Evolutionary conservation across 2,888 invertebrate genomes (phyloP).

Genomic region (Trissoscelio sp.): DNA sequence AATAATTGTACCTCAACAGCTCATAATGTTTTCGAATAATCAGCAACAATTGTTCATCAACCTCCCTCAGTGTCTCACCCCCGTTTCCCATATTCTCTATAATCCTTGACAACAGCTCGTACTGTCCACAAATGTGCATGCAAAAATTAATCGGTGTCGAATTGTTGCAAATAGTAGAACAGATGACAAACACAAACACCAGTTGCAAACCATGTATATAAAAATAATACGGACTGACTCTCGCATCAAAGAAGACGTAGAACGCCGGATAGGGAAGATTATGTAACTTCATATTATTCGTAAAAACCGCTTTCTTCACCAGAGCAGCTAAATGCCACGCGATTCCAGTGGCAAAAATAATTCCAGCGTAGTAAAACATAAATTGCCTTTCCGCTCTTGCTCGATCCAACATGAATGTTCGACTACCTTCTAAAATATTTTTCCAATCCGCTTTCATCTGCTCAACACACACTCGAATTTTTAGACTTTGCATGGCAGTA

Average conservation of each 20-base stretch:
- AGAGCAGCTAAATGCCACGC: conserved; percentile 4
- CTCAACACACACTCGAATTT: conserved; percentile 19
- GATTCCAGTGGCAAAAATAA: background rate
- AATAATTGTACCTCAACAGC: conserved; percentile 10
- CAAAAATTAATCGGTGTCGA: conserved; percentile 4
- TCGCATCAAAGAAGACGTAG: conserved; percentile 18
- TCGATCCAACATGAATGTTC: background rate
- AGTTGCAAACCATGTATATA: background rate
- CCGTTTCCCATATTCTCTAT: background rate
- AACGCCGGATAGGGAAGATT: conserved; percentile 19
- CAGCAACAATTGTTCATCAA: background rate
- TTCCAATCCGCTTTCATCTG: conserved; percentile 21
- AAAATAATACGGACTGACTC: conserved; percentile 17
- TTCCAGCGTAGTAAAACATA: background rate
- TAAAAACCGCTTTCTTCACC: background rate
- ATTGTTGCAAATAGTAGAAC: conserved; percentile 16
- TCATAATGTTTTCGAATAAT: conserved; percentile 27
- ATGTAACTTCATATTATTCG: conserved; percentile 5
- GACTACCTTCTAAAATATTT: background rate
- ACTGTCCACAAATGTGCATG: conserved; percentile 18
- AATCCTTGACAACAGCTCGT: conserved; percentile 5
- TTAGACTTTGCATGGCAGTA: background rate
- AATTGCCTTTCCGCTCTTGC: background rate
- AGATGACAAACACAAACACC: background rate
- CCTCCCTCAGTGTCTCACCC: background rate